Percentiles rank a stretch among this genome's conserved stretches.
These are phyloP conservation scores for Rhinatrema bivittatum DNA, from an alignment of 2,797 vertebrate species.

Conservation along the genomic window DNA sequence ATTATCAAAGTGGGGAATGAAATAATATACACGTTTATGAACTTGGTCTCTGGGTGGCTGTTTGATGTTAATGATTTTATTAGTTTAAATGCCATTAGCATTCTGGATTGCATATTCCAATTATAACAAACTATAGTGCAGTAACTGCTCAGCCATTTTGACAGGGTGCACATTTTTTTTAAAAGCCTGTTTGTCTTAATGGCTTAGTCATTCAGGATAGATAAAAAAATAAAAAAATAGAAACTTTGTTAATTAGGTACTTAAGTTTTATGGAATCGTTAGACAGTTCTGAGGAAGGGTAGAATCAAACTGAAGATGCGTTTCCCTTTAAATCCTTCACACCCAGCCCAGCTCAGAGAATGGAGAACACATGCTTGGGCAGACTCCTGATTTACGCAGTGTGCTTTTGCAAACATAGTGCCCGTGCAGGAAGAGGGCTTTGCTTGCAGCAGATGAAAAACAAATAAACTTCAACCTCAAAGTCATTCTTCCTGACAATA, in stretches of 20 bases:
- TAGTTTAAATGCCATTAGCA: constrained; percentile 1
- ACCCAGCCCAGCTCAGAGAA: too few relatives aligned
- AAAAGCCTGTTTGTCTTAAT: constrained; percentile 5
- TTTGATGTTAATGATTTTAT: constrained; percentile 11
- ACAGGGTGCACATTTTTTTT: constrained; percentile 5
- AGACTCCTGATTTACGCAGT: too few relatives aligned
- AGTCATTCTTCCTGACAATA: too few relatives aligned
- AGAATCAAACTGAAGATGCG: too few relatives aligned
- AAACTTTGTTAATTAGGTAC: not conserved
- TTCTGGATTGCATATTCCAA: constrained; percentile 6
- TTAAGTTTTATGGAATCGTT: constrained; percentile 3
- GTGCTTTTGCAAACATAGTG: too few relatives aligned
- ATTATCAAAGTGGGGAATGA: too few relatives aligned
- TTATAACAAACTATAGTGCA: constrained; percentile 7
- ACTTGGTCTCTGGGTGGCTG: constrained; percentile 5
- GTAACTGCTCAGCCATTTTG: not conserved
- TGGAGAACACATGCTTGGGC: too few relatives aligned
- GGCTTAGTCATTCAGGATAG: not conserved
- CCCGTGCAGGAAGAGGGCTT: too few relatives aligned
- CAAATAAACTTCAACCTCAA: too few relatives aligned
- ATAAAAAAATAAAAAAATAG: not conserved
- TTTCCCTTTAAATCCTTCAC: too few relatives aligned
- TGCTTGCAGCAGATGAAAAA: too few relatives aligned
- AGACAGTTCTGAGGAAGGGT: not conserved
- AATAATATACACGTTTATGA: constrained; percentile 5